Evolutionary conservation across 2,888 invertebrate genomes (phyloP).

Genomic region (Phortica magna): DNA sequence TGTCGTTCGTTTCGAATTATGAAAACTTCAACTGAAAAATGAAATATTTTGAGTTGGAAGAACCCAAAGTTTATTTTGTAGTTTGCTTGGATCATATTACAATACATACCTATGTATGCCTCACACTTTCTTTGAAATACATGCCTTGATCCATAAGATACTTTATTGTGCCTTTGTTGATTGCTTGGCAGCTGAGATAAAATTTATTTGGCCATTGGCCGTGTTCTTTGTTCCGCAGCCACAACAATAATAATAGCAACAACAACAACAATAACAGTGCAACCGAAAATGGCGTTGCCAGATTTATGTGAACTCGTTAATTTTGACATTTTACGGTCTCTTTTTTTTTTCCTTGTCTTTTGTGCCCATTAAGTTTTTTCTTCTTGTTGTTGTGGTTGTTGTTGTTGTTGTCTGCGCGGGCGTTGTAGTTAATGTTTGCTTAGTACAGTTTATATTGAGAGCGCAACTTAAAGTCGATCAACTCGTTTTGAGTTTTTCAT

Average conservation of each 20-base stretch:
- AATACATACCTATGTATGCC: not conserved
- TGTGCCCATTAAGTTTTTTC: not conserved
- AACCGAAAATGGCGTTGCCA: conserved; percentile 43
- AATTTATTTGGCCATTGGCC: conserved; percentile 17
- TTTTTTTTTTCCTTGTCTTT: not conserved
- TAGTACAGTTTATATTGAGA: not conserved
- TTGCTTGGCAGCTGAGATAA: not conserved
- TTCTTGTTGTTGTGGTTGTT: not conserved
- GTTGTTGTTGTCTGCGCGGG: conserved; percentile 7
- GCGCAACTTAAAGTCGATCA: conserved; percentile 2
- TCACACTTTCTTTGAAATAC: not conserved
- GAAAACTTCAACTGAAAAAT: no score
- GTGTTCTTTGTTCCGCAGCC: not conserved
- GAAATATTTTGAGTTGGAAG: no score
- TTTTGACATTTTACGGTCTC: conserved; percentile 53
- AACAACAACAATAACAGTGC: not conserved
- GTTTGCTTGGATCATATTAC: no score
- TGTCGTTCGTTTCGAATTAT: no score
- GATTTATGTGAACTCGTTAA: conserved; percentile 67
- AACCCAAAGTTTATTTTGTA: no score
- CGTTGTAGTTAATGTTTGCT: not conserved
- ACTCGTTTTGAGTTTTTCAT: conserved; percentile 15
- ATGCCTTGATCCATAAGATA: not conserved
- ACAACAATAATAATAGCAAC: not conserved
- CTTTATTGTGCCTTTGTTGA: not conserved